Base-by-base conservation (phyloP, 2,888 invertebrate genomes). In the Diploptera punctata region DNA sequence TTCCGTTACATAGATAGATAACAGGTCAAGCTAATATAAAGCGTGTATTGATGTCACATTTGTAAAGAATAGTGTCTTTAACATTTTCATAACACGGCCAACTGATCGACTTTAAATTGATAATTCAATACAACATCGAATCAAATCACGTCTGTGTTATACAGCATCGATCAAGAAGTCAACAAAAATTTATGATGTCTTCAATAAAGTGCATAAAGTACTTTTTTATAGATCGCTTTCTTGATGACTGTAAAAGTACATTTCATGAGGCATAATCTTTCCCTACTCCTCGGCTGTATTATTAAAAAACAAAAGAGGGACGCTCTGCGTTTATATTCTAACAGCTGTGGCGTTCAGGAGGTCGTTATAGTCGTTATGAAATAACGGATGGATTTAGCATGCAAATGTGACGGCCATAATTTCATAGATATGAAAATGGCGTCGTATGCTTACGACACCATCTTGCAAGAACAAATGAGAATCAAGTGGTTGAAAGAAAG, bases 401-500 rank as follows among this genome's bases (percentile, higher is more conserved):
- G 71, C 67, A 71, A 71, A 71, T 71, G 71, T 21, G 61, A 44
- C 71, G 71, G 49, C 71, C 71, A 71, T 71, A 71, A 71, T 71
- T 71, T 71, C 71, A 71, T 71, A 52, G 71, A 71, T 71, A 71
- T 71, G 71, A 71, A 71, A 71, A 71, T 71, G 67, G 71, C 67
- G 67, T 71, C 71, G 44, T 49, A 33, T 71, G 71, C 71, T 61
- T 60, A 60, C 71, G 71, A 67, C 71, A 71, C 71, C 71, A 67
- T 65, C 71, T 71, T 71, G 71, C 52, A 71, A 67, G 65, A 71
- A 71, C 71, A 71, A 61, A 71, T 67, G 71, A 71, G 71, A 71
- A 65, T 67, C 71, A 65, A 71, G 65, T 71, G 43, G 65, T 71
- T 49, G 65, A 26, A 26, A 26, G 43, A 26, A 62, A 49, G 65